Percentiles rank a stretch among this genome's conserved stretches.
These are phyloP conservation scores for Dicranocentrus wangi DNA, from an alignment of 2,888 invertebrate genomes.

Conservation along the genomic window DNA sequence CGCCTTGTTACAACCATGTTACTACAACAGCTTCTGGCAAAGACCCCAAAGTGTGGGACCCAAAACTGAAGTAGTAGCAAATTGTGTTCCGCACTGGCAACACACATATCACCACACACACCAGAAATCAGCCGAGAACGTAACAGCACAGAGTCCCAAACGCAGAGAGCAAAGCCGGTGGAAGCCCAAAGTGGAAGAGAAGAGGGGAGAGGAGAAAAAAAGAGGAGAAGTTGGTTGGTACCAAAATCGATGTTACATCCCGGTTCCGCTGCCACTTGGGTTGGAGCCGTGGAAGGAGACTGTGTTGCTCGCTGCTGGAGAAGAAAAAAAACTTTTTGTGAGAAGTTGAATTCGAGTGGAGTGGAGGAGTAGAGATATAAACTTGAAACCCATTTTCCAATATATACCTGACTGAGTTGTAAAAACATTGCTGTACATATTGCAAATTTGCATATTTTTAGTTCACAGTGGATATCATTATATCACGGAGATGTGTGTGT, in stretches of 20 bases:
- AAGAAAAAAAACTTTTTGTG: background rate
- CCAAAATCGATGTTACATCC: slow-evolving; percentile 47
- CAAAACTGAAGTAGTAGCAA: slow-evolving; percentile 50
- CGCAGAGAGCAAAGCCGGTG: background rate
- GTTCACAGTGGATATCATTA: too few relatives aligned
- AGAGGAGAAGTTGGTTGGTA: background rate
- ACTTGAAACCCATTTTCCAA: too few relatives aligned
- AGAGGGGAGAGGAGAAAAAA: background rate
- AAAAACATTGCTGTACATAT: too few relatives aligned
- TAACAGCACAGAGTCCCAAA: slow-evolving; percentile 1
- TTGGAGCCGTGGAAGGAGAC: slow-evolving; percentile 16
- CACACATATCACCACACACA: slow-evolving; percentile 46
- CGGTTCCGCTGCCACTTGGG: slow-evolving; percentile 31
- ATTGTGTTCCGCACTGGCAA: slow-evolving; percentile 32
- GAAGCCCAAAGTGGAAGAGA: background rate
- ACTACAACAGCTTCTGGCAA: slow-evolving; percentile 53
- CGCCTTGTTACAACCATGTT: slow-evolving; percentile 40
- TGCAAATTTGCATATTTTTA: too few relatives aligned
- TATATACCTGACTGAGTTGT: too few relatives aligned
- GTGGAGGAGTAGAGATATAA: too few relatives aligned
- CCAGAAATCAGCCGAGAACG: background rate
- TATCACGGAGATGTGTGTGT: too few relatives aligned
- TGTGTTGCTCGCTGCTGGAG: background rate
- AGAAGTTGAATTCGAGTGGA: too few relatives aligned
- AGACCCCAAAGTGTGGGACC: slow-evolving; percentile 55